Percentiles rank a stretch among this genome's conserved stretches.
Conservation (phyloP, 2,797 vertebrate species). For the Acipenser transmontanus region DNA sequence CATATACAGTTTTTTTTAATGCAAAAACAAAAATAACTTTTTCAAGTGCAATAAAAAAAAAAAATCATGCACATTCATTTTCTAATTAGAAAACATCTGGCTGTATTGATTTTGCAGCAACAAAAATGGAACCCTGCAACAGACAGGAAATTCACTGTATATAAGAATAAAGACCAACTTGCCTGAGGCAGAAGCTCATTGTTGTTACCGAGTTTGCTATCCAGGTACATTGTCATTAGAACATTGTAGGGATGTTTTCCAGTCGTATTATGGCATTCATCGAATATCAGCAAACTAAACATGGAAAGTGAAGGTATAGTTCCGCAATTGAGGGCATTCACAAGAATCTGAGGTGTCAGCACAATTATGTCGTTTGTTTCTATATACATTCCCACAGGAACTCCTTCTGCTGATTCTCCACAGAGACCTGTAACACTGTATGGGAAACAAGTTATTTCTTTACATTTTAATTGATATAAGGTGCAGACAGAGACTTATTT, state of each 20-base stretch:
- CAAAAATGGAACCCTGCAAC: background rate
- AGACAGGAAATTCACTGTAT: background rate
- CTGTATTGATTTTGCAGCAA: background rate
- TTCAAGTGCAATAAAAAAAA: background rate
- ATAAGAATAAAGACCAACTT: constrained; percentile 12
- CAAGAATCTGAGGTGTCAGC: constrained; percentile 66
- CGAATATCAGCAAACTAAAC: constrained; percentile 67
- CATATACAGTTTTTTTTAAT: too few species aligned
- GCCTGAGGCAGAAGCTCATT: constrained; percentile 55
- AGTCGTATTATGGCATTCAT: constrained; percentile 69
- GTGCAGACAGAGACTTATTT: too few species aligned
- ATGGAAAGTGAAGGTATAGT: constrained; percentile 49
- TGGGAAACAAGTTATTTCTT: background rate
- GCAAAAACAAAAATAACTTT: too few species aligned
- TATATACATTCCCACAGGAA: constrained; percentile 37
- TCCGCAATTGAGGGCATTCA: constrained; percentile 51
- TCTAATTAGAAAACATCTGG: background rate
- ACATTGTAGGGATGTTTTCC: constrained; percentile 65
- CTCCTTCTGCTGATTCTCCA: constrained; percentile 42
- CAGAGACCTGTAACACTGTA: constrained; percentile 54
- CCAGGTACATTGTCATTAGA: constrained; percentile 60
- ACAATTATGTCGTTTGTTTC: constrained; percentile 56
- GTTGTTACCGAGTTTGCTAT: constrained; percentile 47
- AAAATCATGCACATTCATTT: background rate
- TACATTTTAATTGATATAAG: too few species aligned